Percentiles rank a stretch among this genome's conserved stretches.
phyloP scores from a whole-genome alignment of 2,888 invertebrate genomes.

The Cosmopolites sordidus region DNA sequence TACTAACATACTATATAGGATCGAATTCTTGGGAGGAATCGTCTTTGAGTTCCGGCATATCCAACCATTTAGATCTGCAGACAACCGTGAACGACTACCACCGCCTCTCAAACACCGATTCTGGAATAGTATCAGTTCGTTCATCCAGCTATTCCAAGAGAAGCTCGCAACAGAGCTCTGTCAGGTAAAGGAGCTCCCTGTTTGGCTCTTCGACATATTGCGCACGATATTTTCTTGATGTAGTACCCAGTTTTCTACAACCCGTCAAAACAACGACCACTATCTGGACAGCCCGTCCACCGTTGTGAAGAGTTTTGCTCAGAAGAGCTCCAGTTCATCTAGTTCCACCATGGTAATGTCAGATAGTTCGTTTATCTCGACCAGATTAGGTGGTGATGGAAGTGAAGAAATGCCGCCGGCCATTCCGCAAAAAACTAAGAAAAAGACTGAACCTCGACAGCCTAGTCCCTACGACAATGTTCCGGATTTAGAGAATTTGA shows the following conservation, averaged over 20 bases:
- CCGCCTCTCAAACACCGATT: conserved; percentile 49
- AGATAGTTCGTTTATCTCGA: conserved; percentile 25
- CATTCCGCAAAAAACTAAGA: conserved; percentile 59
- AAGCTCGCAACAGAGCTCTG: conserved; percentile 58
- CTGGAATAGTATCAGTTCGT: conserved; percentile 61
- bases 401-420: conserved; percentile 52
- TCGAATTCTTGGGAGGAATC: conserved; percentile 45
- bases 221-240: not conserved
- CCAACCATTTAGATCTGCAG: conserved; percentile 39
- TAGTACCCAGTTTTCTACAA: conserved; percentile 23
- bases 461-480: conserved; percentile 72
- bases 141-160: conserved; percentile 60
- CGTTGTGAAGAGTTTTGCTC: conserved; percentile 18
- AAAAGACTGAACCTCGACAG: conserved; percentile 56
- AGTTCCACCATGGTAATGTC: conserved; percentile 35
- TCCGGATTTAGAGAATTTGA: conserved; percentile 40
- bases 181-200: conserved; percentile 38
- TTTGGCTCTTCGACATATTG: not conserved
- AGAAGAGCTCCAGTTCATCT: conserved; percentile 31
- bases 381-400: conserved; percentile 31
- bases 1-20: conserved; percentile 26
- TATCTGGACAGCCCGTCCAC: conserved; percentile 24
- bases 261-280: conserved; percentile 18
- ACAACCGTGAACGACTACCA: conserved; percentile 40
- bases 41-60: conserved; percentile 40